Evolutionary conservation across 2,113 vertebrate genomes (phyloP), one percentile per base, ranked within the genome.

Genomic region (Alligator mississippiensis): DNA sequence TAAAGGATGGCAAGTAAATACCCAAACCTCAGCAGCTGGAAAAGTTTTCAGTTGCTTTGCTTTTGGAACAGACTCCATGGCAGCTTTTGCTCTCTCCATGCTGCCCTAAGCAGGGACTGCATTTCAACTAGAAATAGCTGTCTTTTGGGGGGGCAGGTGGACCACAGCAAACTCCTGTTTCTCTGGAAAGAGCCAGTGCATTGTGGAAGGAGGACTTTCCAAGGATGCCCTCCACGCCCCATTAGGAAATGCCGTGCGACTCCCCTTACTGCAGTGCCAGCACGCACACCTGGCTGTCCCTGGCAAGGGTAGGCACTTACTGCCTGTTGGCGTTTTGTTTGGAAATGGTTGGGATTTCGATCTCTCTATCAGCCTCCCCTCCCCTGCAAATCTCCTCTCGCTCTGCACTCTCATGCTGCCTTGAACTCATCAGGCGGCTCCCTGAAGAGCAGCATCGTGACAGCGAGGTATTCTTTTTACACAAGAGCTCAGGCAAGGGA

Each of bases 221-320:
- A 97, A 96, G 97, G 97, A 97, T 97, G 96, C 89, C 95, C 95
- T 91, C 83, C 96, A 95, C 89, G 24, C 92, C 96, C 97, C 95
- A 95, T 83, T 95, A 97, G 97, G 97, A 98, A 98, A 96, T 95
- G 94, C 89, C 88, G 66, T 0, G 28, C 95, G 77, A 82, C 87
- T 94, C 96, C 97, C 97, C 96, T 96, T 57, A 17, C 24, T 94
- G 93, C 85, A 68, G 60, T 92, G 97, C 96, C 97, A 97, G 66
- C 95, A 80, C 90, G 92, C 95, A 96, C 84, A 94, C 97, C 94
- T 58, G 92, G 95, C 70, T 85, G 90, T 93, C 80, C 84, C 55
- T 47, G 0, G 79, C 34, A 9, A 70, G 92, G 89, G 93, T 93
- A 57, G 0, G 13, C 88, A 2, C 1, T 79, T 80, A 87, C 38